Evolutionary conservation across 53 echinoderm and acorn worm genomes (phyloP).

Genomic region (Pentamera pediparva): DNA sequence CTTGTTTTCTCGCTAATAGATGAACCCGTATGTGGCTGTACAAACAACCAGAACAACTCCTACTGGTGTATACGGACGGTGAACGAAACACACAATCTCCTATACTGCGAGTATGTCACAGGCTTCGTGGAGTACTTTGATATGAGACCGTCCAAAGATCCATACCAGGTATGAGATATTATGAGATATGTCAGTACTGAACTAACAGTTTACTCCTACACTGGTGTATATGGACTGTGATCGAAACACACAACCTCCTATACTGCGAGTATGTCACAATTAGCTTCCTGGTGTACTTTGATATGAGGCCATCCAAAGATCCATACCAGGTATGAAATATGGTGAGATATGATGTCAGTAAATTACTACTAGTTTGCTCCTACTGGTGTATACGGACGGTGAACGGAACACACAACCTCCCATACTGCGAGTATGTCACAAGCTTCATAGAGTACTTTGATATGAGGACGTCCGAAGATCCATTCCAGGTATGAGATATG

Average conservation of each 20-base stretch:
- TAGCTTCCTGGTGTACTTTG: constrained; percentile 77
- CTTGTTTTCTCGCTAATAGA: too few species aligned
- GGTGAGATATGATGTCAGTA: too few species aligned
- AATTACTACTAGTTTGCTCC: too few species aligned
- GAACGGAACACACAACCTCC: too few species aligned
- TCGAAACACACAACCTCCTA: constrained; percentile 77
- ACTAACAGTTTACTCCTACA: too few species aligned
- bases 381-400: too few species aligned
- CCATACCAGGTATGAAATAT: constrained; percentile 77
- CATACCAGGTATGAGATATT: constrained; percentile 79
- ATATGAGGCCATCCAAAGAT: constrained; percentile 62
- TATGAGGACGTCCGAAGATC: too few species aligned
- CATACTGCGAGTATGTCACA: too few species aligned
- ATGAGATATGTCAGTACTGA: too few species aligned
- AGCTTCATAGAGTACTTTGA: too few species aligned
- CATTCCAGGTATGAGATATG: too few species aligned
- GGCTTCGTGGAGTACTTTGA: constrained; percentile 82
- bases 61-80: constrained; percentile 85
- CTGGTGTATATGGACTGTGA: constrained; percentile 78
- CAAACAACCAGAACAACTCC: constrained; percentile 85
- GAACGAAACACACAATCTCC: constrained; percentile 78
- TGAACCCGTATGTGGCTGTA: constrained; percentile 72
- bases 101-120: constrained; percentile 94
- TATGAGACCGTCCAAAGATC: constrained; percentile 62
- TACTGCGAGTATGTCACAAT: constrained; percentile 95